phyloP scores from a whole-genome alignment of 2,113 vertebrate species.

The Phalacrocorax carbo region DNA sequence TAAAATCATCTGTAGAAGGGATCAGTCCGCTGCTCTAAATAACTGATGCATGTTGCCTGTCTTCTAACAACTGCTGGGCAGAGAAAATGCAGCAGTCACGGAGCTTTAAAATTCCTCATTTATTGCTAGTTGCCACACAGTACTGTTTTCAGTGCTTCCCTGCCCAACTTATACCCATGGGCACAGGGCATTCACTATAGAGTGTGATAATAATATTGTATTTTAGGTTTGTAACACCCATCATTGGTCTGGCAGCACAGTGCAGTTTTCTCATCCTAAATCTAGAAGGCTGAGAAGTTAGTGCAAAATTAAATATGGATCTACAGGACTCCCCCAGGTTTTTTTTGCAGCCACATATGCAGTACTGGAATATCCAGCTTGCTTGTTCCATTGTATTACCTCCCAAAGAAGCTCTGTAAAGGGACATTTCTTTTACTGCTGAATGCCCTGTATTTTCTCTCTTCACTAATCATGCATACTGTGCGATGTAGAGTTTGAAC shows the following conservation, averaged over 20 bases:
- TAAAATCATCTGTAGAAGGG: not conserved
- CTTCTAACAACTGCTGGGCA: not conserved
- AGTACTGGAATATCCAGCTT: not conserved
- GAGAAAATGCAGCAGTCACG: not conserved
- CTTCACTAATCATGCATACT: conserved; percentile 37
- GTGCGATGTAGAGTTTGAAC: conserved; percentile 12
- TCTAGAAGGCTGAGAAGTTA: not conserved
- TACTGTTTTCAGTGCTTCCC: not conserved
- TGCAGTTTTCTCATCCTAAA: not conserved
- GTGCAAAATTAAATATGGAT: not conserved
- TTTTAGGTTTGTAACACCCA: not conserved
- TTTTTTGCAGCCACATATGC: not conserved
- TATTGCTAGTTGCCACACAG: not conserved
- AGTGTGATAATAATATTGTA: too few relatives aligned
- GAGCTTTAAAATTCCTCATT: not conserved
- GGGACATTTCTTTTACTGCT: conserved; percentile 11
- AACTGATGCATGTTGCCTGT: not conserved
- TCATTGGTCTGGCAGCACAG: not conserved
- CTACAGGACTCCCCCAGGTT: not conserved
- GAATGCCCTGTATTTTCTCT: conserved; percentile 29
- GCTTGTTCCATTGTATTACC: conserved; percentile 17
- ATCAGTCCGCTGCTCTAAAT: not conserved
- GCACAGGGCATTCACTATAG: not conserved
- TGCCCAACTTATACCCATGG: not conserved
- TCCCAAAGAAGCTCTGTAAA: conserved; percentile 13